phyloP scores from a whole-genome alignment of 1,140 invertebrate species.

The Ptiloglossa arizonensis region DNA sequence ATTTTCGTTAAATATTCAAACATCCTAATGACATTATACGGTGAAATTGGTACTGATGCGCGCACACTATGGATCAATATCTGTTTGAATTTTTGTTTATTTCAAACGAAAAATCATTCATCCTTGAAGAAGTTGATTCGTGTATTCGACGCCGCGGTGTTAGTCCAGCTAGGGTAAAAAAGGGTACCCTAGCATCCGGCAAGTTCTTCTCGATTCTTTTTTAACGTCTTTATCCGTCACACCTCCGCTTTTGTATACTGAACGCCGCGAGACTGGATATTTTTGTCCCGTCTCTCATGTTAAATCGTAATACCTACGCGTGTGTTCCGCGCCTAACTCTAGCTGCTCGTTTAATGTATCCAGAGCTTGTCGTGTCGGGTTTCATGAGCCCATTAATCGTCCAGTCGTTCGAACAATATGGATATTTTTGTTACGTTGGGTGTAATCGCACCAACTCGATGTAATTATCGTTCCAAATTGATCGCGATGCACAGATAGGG shows the following conservation, averaged over 20 bases:
- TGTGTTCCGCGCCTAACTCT: constrained; percentile 8
- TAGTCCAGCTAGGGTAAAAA: background rate
- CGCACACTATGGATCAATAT: too few relatives aligned
- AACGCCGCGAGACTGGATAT: constrained; percentile 17
- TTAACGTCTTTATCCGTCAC: constrained; percentile 17
- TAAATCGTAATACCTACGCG: constrained; percentile 33
- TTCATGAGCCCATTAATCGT: constrained; percentile 25
- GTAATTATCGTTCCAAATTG: constrained; percentile 30
- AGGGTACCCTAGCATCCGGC: background rate
- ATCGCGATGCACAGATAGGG: background rate
- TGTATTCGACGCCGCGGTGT: background rate
- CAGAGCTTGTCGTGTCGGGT: constrained; percentile 27
- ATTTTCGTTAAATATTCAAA: too few relatives aligned
- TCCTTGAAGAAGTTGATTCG: too few relatives aligned
- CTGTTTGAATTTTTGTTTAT: too few relatives aligned
- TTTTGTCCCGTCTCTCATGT: constrained; percentile 30
- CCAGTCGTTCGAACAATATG: constrained; percentile 17
- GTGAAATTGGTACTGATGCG: too few relatives aligned
- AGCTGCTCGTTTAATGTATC: background rate
- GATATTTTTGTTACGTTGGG: background rate
- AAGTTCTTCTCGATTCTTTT: constrained; percentile 6
- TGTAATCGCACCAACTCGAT: background rate
- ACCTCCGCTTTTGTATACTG: constrained; percentile 30
- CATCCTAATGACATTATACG: too few relatives aligned
- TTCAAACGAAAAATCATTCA: too few relatives aligned